Percentiles rank a stretch among this genome's conserved stretches.
phyloP scores from a whole-genome alignment of 2,888 invertebrate genomes.

The Epicampocera succincta region DNA sequence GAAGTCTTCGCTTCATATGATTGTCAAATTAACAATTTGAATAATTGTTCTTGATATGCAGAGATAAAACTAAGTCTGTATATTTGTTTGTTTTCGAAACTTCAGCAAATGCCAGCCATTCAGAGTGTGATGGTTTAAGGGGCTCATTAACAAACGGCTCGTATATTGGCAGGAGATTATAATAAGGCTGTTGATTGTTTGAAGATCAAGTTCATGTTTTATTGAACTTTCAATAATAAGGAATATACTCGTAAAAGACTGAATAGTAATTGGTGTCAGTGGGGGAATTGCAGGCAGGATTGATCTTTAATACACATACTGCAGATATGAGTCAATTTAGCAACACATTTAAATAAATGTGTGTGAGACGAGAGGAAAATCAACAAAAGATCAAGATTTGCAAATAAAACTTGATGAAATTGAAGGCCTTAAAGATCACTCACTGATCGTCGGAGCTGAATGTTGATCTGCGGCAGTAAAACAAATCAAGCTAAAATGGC shows the following conservation, averaged over 20 bases:
- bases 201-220: constrained; percentile 61
- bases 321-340: constrained; percentile 64
- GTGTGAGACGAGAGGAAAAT: constrained; percentile 46
- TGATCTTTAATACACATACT: constrained; percentile 37
- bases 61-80: background rate
- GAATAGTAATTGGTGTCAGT: constrained; percentile 49
- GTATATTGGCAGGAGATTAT: background rate
- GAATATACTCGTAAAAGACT: constrained; percentile 5
- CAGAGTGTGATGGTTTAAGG: no score
- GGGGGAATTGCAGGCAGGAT: constrained; percentile 29
- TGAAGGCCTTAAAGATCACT: constrained; percentile 67
- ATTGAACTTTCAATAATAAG: constrained; percentile 52
- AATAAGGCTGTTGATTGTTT: constrained; percentile 21
- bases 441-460: constrained; percentile 24
- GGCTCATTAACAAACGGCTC: background rate
- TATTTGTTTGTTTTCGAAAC: no score
- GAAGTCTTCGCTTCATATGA: background rate
- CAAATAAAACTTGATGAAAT: constrained; percentile 68
- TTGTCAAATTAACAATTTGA: constrained; percentile 64
- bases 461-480: constrained; percentile 8
- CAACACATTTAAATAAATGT: constrained; percentile 62
- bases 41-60: constrained; percentile 50
- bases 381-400: constrained; percentile 64
- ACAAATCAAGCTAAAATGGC: constrained; percentile 13
- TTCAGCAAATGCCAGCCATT: no score